Base-by-base conservation (phyloP, 2,888 invertebrate genomes). In the Pomacea canaliculata region DNA sequence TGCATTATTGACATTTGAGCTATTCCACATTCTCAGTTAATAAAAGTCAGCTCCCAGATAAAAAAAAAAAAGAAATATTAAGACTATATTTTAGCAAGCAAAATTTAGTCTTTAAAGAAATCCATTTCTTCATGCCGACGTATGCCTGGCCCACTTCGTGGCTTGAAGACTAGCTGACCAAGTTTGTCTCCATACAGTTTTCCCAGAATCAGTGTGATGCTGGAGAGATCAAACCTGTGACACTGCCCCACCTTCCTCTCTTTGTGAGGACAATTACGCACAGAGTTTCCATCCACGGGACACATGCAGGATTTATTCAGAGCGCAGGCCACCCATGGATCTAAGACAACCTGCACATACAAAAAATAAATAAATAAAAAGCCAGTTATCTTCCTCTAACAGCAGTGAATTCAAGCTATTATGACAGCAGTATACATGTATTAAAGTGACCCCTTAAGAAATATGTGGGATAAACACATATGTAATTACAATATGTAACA, bases 281-380 rank as follows among this genome's bases (percentile, higher is more conserved):
- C 46, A 9, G 68, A 46, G 62, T 68, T 56, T 5, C 68, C 68
- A 49, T 74, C 69, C 62, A 74, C 74, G 12, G 74, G 74, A 68
- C 74, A 74, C 74, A 74, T 74, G 74, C 74, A 74, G 8, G 49
- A 60, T 37, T 16, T 46, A 68, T 74, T 69, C 46, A 74, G 19
- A 16, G 74, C 74, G 62, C 74, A 74, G 59, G 59, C 68, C n/a
- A 74, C 69, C 74, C 74, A 74, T 3, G 74, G 74, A 18, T 74
- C 74, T 23, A 74, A 13, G 37, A 74, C 69, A 60, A 69, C 69
- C 46, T 68, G 27, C 48, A 68, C 9, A 63, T 19, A 12, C 7
- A 19, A 12, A 7, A 63, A 4, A 23, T 37, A 37, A 37, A 37
- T 60, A 5, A 60, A 16, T 60, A 5, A 37, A 37, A 37, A 37